phyloP scores from a whole-genome alignment of 2,113 vertebrate species.

The Tyrannus savana region DNA sequence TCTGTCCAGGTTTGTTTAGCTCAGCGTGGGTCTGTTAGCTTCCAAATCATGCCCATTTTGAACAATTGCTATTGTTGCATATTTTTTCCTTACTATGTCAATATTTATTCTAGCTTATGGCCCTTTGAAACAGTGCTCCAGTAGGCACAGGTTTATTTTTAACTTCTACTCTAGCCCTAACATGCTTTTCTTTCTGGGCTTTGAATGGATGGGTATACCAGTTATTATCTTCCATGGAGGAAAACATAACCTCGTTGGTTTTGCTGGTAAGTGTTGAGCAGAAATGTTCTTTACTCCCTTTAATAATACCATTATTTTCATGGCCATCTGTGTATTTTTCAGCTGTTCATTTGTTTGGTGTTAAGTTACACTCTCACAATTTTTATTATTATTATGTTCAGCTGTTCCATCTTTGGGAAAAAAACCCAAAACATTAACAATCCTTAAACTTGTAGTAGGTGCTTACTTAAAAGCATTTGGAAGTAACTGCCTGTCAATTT shows the following conservation, averaged over 20 bases:
- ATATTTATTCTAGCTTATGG: slow-evolving; percentile 33
- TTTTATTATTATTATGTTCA: background rate
- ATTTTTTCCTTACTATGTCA: slow-evolving; percentile 36
- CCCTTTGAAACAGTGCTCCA: background rate
- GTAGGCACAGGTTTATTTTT: background rate
- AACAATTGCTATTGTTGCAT: slow-evolving; percentile 43
- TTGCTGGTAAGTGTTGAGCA: background rate
- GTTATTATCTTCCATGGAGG: background rate
- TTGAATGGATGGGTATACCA: background rate
- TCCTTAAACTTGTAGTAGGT: background rate
- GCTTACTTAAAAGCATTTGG: background rate
- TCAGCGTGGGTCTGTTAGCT: background rate
- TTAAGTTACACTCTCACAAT: background rate
- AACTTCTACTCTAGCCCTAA: background rate
- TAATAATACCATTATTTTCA: background rate
- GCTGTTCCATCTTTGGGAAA: background rate
- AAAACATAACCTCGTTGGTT: background rate
- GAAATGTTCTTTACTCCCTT: background rate
- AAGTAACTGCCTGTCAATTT: background rate
- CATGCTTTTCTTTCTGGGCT: background rate
- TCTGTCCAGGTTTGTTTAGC: background rate
- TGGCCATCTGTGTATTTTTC: background rate
- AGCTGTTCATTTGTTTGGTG: background rate
- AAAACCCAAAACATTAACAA: background rate
- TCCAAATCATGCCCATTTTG: background rate